A percentile compares a stretch with the other conserved stretches of the same genome.
Conservation (phyloP, 2,888 invertebrate species). For the Oxycera nigricornis region DNA sequence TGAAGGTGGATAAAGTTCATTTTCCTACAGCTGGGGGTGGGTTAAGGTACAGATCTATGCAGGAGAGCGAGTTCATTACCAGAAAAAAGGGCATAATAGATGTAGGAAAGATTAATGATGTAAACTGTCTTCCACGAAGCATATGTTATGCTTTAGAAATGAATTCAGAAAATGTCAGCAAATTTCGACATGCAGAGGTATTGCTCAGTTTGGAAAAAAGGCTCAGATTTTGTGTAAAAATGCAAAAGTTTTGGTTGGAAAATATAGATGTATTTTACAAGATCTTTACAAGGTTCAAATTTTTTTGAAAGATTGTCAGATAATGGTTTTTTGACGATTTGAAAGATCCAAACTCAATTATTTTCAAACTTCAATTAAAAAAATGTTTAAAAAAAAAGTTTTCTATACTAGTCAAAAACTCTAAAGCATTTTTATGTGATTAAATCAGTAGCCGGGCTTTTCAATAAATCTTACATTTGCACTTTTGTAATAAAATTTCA, state of each 20-base stretch:
- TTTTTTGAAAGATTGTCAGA: constrained; percentile 34
- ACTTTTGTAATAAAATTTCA: too few relatives aligned
- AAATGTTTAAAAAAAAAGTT: neutral
- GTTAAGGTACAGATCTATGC: too few relatives aligned
- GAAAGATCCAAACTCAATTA: constrained; percentile 11
- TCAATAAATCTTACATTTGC: constrained; percentile 29
- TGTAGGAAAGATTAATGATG: too few relatives aligned
- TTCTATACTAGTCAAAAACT: constrained; percentile 19
- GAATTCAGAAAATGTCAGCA: too few relatives aligned
- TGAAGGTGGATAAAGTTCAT: too few relatives aligned
- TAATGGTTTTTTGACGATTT: constrained; percentile 24
- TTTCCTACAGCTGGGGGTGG: too few relatives aligned
- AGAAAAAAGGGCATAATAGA: too few relatives aligned
- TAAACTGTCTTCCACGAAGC: too few relatives aligned
- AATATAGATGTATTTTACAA: constrained; percentile 15
- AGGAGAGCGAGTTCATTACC: too few relatives aligned
- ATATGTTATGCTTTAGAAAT: too few relatives aligned
- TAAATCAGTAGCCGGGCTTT: constrained; percentile 24
- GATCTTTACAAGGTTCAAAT: constrained; percentile 35
- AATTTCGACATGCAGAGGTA: too few relatives aligned
- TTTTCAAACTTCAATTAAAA: constrained; percentile 3
- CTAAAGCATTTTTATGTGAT: constrained; percentile 31
- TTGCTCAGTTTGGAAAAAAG: neutral
- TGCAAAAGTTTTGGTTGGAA: constrained; percentile 1
- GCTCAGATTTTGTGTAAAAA: constrained; percentile 5